Percentiles rank a stretch among this genome's conserved stretches.
These are phyloP conservation scores for Bovichtus variegatus DNA, from an alignment of 2,797 vertebrate species.

Conservation along the genomic window DNA sequence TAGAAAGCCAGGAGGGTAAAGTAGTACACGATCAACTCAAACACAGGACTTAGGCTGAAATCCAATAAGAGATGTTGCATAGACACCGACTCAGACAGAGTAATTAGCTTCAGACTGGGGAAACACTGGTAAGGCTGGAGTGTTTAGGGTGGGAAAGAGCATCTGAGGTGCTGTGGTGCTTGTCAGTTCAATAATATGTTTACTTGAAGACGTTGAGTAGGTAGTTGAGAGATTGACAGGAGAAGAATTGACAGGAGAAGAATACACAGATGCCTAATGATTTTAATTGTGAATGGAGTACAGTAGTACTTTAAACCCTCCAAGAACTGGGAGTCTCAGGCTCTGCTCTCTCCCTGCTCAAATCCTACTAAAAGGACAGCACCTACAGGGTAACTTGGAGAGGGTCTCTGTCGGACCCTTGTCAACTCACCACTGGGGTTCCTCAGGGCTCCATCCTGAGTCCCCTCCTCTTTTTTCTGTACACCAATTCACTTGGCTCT, in stretches of 20 bases:
- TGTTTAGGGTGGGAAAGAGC: conserved; percentile 10
- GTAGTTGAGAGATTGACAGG: conserved; percentile 10
- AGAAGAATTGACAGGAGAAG: conserved; percentile 26
- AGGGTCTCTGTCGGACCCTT: no score
- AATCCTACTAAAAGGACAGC: no score
- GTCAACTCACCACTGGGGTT: no score
- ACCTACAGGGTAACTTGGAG: no score
- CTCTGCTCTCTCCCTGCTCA: no score
- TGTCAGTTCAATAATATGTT: conserved; percentile 7
- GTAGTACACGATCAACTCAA: conserved; percentile 33
- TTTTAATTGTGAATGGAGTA: conserved; percentile 31
- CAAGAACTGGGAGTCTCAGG: no score
- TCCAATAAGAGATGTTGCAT: conserved; percentile 55
- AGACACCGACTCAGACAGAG: conserved; percentile 45
- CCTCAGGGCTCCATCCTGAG: no score
- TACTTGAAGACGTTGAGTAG: neutral
- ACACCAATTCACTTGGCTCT: no score
- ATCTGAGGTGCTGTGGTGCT: conserved; percentile 5
- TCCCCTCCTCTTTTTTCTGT: no score
- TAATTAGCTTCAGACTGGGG: conserved; percentile 48
- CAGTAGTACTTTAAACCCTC: neutral
- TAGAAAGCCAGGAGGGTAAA: conserved; percentile 4
- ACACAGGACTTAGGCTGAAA: conserved; percentile 40
- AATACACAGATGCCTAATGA: conserved; percentile 27
- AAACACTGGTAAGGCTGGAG: conserved; percentile 20